Evolutionary conservation across 92 coral and sea anemone species (phyloP).

Genomic region (Paramuricea clavata): DNA sequence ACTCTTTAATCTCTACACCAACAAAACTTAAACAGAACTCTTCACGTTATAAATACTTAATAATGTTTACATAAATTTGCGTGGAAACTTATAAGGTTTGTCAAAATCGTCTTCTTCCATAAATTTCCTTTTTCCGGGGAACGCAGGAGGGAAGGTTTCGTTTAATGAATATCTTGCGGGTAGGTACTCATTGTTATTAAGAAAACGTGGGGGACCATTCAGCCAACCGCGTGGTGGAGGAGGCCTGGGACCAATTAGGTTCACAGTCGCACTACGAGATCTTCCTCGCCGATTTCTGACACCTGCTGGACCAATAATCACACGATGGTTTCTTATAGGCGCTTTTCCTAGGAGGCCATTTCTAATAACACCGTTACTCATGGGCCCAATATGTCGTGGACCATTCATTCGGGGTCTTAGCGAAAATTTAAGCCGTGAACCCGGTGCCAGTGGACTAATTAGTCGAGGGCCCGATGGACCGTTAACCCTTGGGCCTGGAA

Average conservation of each 20-base stretch:
- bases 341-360: neutral
- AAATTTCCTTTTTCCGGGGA: conserved; percentile 15
- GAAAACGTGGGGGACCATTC: neutral
- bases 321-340: neutral
- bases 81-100: conserved; percentile 26
- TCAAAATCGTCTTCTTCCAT: conserved; percentile 10
- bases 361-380: neutral
- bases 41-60: neutral
- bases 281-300: neutral
- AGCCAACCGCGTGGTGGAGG: neutral
- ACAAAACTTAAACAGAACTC: conserved; percentile 1
- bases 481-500: neutral
- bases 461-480: neutral
- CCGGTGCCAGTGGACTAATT: no score
- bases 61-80: conserved; percentile 5
- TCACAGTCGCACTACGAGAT: conserved; percentile 3
- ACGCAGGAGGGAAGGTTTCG: conserved; percentile 12
- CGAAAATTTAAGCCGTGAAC: neutral
- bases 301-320: neutral
- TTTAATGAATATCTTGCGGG: neutral
- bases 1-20: conserved; percentile 5
- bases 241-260: neutral
- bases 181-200: neutral
- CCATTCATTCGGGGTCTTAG: neutral
- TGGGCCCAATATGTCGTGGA: no score